These are phyloP conservation scores for Empis stercorea DNA, from an alignment of 2,888 invertebrate species.

Conservation along the genomic window DNA sequence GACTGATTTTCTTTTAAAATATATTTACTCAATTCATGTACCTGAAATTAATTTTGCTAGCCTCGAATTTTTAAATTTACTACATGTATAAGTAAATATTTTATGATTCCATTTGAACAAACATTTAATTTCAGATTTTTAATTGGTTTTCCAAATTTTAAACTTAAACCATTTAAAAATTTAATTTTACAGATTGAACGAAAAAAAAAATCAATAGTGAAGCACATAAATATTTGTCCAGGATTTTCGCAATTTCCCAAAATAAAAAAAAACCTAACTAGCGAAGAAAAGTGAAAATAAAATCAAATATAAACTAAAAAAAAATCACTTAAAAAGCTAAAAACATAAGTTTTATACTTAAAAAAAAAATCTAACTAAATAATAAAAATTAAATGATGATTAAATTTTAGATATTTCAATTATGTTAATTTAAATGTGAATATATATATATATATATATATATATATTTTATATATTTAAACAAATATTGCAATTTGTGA, in stretches of 20 bases:
- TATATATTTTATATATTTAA: neutral
- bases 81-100: neutral
- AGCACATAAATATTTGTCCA: too few relatives aligned
- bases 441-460: neutral
- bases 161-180: neutral
- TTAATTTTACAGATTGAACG: too few relatives aligned
- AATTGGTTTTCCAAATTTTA: neutral
- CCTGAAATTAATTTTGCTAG: slow-evolving; percentile 28
- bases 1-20: slow-evolving; percentile 4
- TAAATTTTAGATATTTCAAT: neutral
- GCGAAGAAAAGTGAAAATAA: too few relatives aligned
- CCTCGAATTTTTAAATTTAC: slow-evolving; percentile 21
- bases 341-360: too few relatives aligned
- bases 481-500: neutral
- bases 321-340: too few relatives aligned
- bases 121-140: neutral
- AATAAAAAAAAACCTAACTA: too few relatives aligned
- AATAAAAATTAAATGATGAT: neutral
- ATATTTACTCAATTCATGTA: neutral
- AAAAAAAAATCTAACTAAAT: neutral
- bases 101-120: neutral
- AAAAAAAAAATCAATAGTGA: too few relatives aligned
- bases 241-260: too few relatives aligned
- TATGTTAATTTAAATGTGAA: neutral
- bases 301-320: too few relatives aligned